Base-by-base conservation (phyloP, 1,140 invertebrate species). In the Micrasema longulum region DNA sequence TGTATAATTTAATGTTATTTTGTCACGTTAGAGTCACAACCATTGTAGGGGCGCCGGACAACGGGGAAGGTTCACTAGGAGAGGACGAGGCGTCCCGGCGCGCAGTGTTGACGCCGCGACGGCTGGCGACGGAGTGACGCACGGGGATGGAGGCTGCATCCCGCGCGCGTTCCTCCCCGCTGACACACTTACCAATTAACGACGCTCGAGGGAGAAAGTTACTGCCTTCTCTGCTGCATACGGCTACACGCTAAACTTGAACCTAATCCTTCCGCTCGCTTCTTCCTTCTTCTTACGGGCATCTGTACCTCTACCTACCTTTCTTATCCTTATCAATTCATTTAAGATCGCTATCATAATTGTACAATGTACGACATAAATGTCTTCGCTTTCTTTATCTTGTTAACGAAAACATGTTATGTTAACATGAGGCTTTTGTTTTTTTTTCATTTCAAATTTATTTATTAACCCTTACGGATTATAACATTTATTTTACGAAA, bases 171-270 rank as follows among this genome's bases (percentile, higher is more conserved):
- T 36, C 23, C 38, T 52, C 36, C 69, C 69, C 55, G 43, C 64
- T 75, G 73, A 75, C 73, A 75, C 69, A 75, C 52, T 75, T 75
- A 62, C 65, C 73, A 75, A 75, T 75, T 75, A 75, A 75, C 73
- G 65, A 55, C 69, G 50, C 71, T 71, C 69, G 69, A 71, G 60
- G 63, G 69, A n/a, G 69, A 71, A 71, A 71, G 63, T 71, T 60
- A 63, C 41, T 23, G 57, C 43, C 68, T 50, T 41, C 31, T 18
- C 20, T 20, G 41, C 55, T 53, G 50, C 50, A 53, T 53, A 53
- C 16, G 50, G 50, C 16, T 23, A 20, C 14, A 53, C 11, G 50
- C 16, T 53, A 53, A 53, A 53, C 50, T 53, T 53, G 50, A 53
- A 53, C 50, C 50, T 20, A 26, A 31, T 2, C 26, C 26, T 31